These are phyloP conservation scores for Hystrix brachyura DNA, from an alignment of 2,113 vertebrate genomes.

Conservation along the genomic window DNA sequence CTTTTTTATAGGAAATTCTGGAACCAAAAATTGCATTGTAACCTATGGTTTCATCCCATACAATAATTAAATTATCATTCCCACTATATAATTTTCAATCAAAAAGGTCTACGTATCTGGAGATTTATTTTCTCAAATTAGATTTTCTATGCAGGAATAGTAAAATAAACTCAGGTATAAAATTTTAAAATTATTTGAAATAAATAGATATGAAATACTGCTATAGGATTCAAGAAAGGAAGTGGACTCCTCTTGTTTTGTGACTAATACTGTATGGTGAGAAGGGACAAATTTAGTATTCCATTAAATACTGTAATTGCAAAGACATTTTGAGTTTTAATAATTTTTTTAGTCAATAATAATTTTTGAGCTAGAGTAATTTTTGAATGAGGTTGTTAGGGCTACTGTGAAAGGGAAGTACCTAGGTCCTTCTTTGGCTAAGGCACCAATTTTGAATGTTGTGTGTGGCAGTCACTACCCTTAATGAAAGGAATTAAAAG, in stretches of 20 bases:
- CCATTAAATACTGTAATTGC: background rate
- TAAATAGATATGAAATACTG: conserved; percentile 28
- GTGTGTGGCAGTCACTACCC: background rate
- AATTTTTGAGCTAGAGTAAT: background rate
- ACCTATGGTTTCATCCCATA: background rate
- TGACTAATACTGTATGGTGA: background rate
- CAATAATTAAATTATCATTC: conserved; percentile 24
- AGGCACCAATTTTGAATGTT: background rate
- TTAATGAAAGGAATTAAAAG: conserved; percentile 21
- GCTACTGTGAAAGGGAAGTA: background rate
- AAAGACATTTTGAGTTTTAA: background rate
- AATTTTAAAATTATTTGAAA: conserved; percentile 58
- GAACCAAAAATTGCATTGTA: background rate
- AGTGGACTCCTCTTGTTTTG: background rate
- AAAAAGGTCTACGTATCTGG: background rate
- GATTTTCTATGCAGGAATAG: background rate
- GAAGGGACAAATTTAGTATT: background rate
- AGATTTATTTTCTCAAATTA: conserved; percentile 32
- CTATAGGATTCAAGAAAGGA: background rate
- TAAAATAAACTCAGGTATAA: conserved; percentile 19
- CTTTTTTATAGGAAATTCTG: conserved; percentile 14
- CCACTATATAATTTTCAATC: conserved; percentile 47
- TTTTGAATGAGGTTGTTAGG: background rate
- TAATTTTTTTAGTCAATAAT: background rate
- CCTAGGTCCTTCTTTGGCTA: background rate